Percentiles rank a stretch among this genome's conserved stretches.
Conservation (phyloP, 2,888 invertebrate genomes). For the Drosophila longiperda region DNA sequence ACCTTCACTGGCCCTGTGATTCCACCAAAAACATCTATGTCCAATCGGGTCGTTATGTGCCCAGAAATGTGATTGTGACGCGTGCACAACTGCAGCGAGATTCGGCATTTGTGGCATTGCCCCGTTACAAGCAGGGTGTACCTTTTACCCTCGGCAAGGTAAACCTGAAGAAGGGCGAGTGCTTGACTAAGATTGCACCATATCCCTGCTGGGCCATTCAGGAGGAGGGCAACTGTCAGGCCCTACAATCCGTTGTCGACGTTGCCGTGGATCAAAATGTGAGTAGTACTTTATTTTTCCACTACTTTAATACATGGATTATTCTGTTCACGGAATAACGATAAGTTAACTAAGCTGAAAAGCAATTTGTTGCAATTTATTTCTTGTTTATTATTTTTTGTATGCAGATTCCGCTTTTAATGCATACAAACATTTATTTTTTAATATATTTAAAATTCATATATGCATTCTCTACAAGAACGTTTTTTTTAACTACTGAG, state of each 20-base stretch:
- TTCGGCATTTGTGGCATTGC: constrained; percentile 87
- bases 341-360: constrained; percentile 15
- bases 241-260: constrained; percentile 90
- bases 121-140: constrained; percentile 87
- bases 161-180: constrained; percentile 86
- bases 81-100: constrained; percentile 87
- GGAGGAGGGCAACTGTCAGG: constrained; percentile 89
- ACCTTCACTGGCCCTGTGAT: constrained; percentile 87
- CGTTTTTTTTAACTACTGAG: constrained; percentile 11
- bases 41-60: constrained; percentile 86
- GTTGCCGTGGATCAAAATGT: constrained; percentile 87
- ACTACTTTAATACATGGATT: not conserved
- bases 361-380: constrained; percentile 45
- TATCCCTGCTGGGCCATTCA: constrained; percentile 90
- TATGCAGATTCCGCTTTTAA: not conserved
- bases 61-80: constrained; percentile 88
- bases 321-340: not conserved
- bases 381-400: constrained; percentile 4
- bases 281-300: constrained; percentile 61
- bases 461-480: not conserved
- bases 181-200: constrained; percentile 86
- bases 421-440: not conserved
- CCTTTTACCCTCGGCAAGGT: constrained; percentile 87
- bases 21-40: constrained; percentile 87
- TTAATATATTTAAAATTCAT: not conserved